Evolutionary conservation across 2,797 vertebrate species (phyloP), one percentile per base, ranked within the genome.

Genomic region (Vireo griseus): DNA sequence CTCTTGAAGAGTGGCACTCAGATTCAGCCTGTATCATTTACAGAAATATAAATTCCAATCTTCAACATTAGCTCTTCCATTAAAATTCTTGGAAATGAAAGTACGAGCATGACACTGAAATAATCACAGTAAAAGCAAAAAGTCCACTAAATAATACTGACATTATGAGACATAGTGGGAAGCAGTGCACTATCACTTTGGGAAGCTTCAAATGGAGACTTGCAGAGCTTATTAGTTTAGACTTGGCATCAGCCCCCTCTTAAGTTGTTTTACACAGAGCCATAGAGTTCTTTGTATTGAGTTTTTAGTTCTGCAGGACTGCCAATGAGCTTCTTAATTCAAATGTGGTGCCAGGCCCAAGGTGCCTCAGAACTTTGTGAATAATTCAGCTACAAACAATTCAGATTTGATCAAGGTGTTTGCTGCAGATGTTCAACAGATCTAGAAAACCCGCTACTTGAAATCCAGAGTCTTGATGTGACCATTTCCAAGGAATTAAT

Each of bases 41-140:
- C 28, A 79, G 80, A 59, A 82, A 88, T 54, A 77, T 33, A 82
- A 90, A 94, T 88, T 80, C 57, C 68, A 83, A 83, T 62, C 33
- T 55, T 55, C 35, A 71, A 83, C 39, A 35, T 74, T 29, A 86
- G 44, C 18, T 88, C 83, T 80, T 94, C 54, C 42, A 68, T 85
- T 76, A 73, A 58, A 76, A 63, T 83, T 86, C 58, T 86, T 94
- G 69, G 75, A 91, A 94, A 63, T 61, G 18, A 54, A 94, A 95
- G 74, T 51, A 94, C 57, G 74, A 79, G 40, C 29, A 80, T 57
- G 65, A 31, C 0, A 0, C 39, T 86, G 68, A 86, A 92, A 93
- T 61, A 90, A 83, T 47, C 69, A 47, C 4, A 80, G 16, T 57
- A 72, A 68, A 33, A 86, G 82, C 29, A 63, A 67, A 90, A 85